A percentile compares a stretch with the other conserved stretches of the same genome.
Evolutionary conservation across 2,113 vertebrate species (phyloP).

Genomic region (Cyprinus carpio): DNA sequence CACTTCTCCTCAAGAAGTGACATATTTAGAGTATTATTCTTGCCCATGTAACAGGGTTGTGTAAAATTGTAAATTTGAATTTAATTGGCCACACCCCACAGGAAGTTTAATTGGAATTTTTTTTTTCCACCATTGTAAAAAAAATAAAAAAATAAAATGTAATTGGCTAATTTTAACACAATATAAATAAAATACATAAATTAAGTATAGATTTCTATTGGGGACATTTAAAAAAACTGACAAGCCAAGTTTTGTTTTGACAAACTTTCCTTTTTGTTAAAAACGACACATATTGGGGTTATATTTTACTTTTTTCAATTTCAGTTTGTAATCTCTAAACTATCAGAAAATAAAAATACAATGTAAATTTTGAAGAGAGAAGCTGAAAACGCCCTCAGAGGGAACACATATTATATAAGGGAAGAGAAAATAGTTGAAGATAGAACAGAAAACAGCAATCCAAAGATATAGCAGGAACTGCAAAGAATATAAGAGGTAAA

Average conservation of each 20-base stretch:
- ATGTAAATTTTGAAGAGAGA: background rate
- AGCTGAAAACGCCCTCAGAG: background rate
- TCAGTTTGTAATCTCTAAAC: background rate
- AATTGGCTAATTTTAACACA: no score
- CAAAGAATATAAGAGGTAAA: background rate
- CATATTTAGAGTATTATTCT: background rate
- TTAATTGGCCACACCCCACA: background rate
- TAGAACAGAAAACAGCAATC: background rate
- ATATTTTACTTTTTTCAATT: background rate
- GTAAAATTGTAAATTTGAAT: background rate
- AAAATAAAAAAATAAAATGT: no score
- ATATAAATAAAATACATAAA: no score
- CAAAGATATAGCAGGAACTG: background rate
- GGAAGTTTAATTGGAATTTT: background rate
- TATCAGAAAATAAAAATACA: background rate
- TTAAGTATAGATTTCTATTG: no score
- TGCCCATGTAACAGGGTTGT: background rate
- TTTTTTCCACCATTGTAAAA: no score
- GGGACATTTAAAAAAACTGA: no score
- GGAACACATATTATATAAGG: background rate
- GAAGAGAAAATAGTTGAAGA: slow-evolving; percentile 4
- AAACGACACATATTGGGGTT: no score
- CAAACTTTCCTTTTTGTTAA: no score
- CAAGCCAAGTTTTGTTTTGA: no score
- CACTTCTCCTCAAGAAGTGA: background rate